Percentiles rank a stretch among this genome's conserved stretches.
phyloP scores from a whole-genome alignment of 2,888 invertebrate species.

The Hermaeophaga mercurialis region DNA sequence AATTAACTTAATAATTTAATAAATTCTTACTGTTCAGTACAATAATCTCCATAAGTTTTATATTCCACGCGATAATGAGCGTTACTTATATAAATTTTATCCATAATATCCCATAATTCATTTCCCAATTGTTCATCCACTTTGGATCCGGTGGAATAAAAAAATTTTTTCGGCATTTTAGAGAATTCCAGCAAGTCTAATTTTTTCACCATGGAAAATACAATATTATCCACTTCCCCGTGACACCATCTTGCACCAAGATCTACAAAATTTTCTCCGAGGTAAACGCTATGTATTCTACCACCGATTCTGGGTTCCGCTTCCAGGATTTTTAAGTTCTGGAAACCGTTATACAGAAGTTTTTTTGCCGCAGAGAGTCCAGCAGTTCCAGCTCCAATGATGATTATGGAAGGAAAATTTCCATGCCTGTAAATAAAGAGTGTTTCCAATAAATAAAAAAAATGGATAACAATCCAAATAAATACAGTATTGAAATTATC shows the following conservation, averaged over 20 bases:
- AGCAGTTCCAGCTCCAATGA: slow-evolving; percentile 31
- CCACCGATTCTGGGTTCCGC: slow-evolving; percentile 43
- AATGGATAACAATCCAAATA: too few relatives aligned
- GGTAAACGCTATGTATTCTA: slow-evolving; percentile 43
- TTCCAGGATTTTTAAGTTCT: slow-evolving; percentile 58
- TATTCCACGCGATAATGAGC: slow-evolving; percentile 15
- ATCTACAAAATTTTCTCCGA: slow-evolving; percentile 42
- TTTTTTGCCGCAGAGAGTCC: slow-evolving; percentile 60
- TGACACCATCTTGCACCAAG: slow-evolving; percentile 47
- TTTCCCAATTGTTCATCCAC: slow-evolving; percentile 5
- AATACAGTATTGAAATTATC: too few relatives aligned
- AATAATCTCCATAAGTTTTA: slow-evolving; percentile 26
- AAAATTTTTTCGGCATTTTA: slow-evolving; percentile 1
- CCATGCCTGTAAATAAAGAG: too few relatives aligned
- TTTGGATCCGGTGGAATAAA: slow-evolving; percentile 52
- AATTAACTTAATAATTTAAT: not conserved
- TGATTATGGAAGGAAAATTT: too few relatives aligned
- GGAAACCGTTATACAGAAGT: slow-evolving; percentile 57
- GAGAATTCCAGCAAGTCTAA: slow-evolving; percentile 28
- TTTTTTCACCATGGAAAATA: slow-evolving; percentile 41
- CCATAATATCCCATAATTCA: slow-evolving; percentile 9
- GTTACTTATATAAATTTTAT: not conserved
- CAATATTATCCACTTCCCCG: slow-evolving; percentile 43
- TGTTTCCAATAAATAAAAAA: too few relatives aligned
- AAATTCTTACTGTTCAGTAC: slow-evolving; percentile 28